A percentile compares a stretch with the other conserved stretches of the same genome.
Evolutionary conservation across 1,140 invertebrate species (phyloP).

Genomic region (Chelonus insularis): DNA sequence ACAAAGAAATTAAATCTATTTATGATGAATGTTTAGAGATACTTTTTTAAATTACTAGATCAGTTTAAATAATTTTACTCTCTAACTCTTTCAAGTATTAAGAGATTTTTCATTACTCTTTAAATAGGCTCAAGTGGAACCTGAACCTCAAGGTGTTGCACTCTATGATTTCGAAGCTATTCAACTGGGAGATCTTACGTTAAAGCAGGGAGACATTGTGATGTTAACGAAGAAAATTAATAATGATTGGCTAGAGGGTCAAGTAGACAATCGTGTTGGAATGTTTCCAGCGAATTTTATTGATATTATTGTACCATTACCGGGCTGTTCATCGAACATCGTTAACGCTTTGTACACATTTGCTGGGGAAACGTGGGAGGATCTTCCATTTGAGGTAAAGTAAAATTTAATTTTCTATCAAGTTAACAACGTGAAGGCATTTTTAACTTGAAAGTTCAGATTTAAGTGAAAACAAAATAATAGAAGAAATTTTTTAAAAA

Average conservation of each 20-base stretch:
- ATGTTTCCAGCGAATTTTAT: conserved; percentile 83
- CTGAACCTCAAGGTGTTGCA: conserved; percentile 70
- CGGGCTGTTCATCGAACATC: conserved; percentile 45
- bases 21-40: too few relatives aligned
- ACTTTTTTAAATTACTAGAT: too few relatives aligned
- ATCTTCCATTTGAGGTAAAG: conserved; percentile 64
- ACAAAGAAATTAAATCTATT: too few relatives aligned
- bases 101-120: conserved; percentile 10
- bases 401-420: too few relatives aligned
- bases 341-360: conserved; percentile 67
- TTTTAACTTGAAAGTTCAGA: too few relatives aligned
- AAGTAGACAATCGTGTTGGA: conserved; percentile 67
- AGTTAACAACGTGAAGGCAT: too few relatives aligned
- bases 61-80: too few relatives aligned
- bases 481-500: too few relatives aligned
- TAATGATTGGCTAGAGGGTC: conserved; percentile 79
- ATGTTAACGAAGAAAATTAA: conserved; percentile 70
- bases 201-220: conserved; percentile 75
- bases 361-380: conserved; percentile 64
- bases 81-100: too few relatives aligned
- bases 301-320: conserved; percentile 73
- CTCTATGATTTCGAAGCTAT: conserved; percentile 73
- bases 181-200: conserved; percentile 72
- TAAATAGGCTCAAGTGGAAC: conserved; percentile 38
- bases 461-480: too few relatives aligned